These are phyloP conservation scores for Smithornis capensis DNA, from an alignment of 2,113 vertebrate genomes.

Conservation along the genomic window DNA sequence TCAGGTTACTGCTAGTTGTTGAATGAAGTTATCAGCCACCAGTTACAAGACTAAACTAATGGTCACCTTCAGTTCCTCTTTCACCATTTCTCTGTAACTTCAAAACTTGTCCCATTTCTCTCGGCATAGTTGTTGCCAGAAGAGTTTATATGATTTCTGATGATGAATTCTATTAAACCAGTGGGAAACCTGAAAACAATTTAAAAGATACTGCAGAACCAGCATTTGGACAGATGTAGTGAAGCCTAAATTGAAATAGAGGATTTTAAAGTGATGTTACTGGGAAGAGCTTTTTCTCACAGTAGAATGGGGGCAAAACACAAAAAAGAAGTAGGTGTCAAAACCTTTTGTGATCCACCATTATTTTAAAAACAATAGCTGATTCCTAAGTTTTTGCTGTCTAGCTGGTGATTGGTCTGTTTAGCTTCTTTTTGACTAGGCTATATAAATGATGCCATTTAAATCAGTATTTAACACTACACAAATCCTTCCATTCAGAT, in stretches of 20 bases:
- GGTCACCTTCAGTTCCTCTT: neutral
- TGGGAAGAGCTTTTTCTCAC: neutral
- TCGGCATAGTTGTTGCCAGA: neutral
- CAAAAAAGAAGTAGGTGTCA: neutral
- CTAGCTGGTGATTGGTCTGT: neutral
- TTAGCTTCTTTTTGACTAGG: neutral
- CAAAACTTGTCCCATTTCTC: neutral
- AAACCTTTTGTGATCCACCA: neutral
- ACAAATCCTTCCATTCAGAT: neutral
- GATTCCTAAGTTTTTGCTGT: neutral
- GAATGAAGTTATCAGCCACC: neutral
- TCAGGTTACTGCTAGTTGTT: neutral
- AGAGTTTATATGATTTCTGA: neutral
- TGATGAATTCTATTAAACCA: neutral
- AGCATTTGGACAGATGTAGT: neutral
- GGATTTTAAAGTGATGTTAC: neutral
- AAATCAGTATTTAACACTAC: neutral
- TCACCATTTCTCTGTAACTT: neutral
- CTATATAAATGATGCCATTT: neutral
- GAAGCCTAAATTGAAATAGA: neutral
- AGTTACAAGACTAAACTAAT: neutral
- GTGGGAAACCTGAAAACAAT: neutral
- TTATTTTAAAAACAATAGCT: neutral
- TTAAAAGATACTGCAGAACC: neutral
- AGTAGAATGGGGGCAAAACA: neutral